phyloP scores from a whole-genome alignment of 1,140 invertebrate species.

The Zaprionus lachaisei region DNA sequence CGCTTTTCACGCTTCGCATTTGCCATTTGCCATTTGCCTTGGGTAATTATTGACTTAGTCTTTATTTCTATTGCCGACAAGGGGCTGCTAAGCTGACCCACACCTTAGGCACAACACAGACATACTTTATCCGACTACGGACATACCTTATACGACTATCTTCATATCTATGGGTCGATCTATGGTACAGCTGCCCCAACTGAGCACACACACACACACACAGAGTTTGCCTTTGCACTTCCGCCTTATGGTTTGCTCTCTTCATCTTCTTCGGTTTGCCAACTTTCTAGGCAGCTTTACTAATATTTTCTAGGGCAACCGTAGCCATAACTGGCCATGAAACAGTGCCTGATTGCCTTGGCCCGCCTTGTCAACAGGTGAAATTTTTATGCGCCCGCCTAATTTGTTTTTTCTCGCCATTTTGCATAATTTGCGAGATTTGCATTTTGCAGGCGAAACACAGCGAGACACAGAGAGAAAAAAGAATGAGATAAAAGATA shows the following conservation, averaged over 20 bases:
- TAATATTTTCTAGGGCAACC: slow-evolving; percentile 70
- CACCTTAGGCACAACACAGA: neutral
- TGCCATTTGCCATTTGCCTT: slow-evolving; percentile 38
- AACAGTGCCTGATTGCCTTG: slow-evolving; percentile 62
- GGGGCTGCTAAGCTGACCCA: slow-evolving; percentile 23
- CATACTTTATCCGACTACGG: neutral
- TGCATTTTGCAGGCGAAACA: slow-evolving; percentile 56
- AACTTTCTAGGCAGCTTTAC: slow-evolving; percentile 63
- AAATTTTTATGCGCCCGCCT: slow-evolving; percentile 68
- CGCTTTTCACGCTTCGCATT: slow-evolving; percentile 70
- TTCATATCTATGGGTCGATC: neutral
- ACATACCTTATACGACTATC: neutral
- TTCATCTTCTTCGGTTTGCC: slow-evolving; percentile 23
- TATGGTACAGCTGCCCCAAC: slow-evolving; percentile 16
- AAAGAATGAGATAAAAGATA: slow-evolving; percentile 13
- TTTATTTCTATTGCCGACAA: slow-evolving; percentile 52
- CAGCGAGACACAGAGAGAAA: neutral
- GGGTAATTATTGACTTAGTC: slow-evolving; percentile 72
- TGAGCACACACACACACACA: slow-evolving; percentile 11
- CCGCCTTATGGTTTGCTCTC: slow-evolving; percentile 57
- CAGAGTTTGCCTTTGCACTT: slow-evolving; percentile 40
- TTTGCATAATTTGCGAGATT: slow-evolving; percentile 68
- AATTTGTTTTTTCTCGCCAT: slow-evolving; percentile 55
- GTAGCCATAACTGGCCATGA: slow-evolving; percentile 52
- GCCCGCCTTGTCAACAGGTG: slow-evolving; percentile 65